Base-by-base conservation (phyloP, 2,888 invertebrate species). In the Epiblema foenella region DNA sequence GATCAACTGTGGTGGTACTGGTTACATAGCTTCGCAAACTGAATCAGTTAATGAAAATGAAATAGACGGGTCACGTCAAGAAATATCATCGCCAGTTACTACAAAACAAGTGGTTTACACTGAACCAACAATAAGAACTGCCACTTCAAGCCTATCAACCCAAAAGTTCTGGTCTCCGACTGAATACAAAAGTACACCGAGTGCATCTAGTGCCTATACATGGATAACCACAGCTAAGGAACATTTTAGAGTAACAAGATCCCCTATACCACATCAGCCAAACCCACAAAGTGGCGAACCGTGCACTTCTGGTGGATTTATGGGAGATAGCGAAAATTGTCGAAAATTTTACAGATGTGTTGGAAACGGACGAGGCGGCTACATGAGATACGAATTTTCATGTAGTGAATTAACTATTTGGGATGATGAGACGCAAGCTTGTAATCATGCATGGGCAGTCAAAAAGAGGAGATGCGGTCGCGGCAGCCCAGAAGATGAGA, bases 301-400 rank as follows among this genome's bases (percentile, higher is more conserved):
- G 64, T 96, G 96, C 81, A 89, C 85, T n/a, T 84, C 89, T 75
- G 96, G 96, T 83, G 97, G 97, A 62, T 97, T 96, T 81, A 95
- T 96, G 83, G 95, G 96, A 17, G 95, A 97, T 84, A 94, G 93
- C 59, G 91, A 94, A 72, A 95, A 97, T 81, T 97, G 97, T 81
- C 95, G 93, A 46, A 96, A 96, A 83, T 97, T 97, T 90, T 97
- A 97, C 83, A 94, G 97, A 79, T 97, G 97, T 85, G 96, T 97
- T 12, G 91, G 91, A 58, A 94, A 95, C 81, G 95, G 94, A 33
- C 88, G 93, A 58, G 95, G 95, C 72, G 94, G 95, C 9, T 96
- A 93, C 79, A 94, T 93, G 63, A 95, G 94, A 86, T 96, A 96
- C 80, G 96, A 96, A 75, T 97, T 97, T 85, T 91, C 94, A 17